Evolutionary conservation across 2,113 vertebrate species (phyloP), one percentile per base, ranked within the genome.

Genomic region (Anhinga anhinga): DNA sequence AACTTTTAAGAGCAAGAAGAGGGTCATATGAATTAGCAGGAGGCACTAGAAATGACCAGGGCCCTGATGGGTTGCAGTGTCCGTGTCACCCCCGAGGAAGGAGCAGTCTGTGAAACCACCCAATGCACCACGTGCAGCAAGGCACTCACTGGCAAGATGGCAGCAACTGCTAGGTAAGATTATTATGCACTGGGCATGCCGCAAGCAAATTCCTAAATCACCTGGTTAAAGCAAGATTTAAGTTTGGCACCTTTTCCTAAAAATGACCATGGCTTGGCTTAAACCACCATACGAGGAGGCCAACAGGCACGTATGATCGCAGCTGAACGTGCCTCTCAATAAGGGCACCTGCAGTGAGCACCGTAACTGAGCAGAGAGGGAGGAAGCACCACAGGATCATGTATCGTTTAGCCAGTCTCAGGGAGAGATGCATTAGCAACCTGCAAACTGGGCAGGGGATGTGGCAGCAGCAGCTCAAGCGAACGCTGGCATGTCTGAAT

Each of bases 41-140:
- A 93, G 38, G 56, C 38, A 90, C 32, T 47, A 82, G 61, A 90
- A 77, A 13, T 19, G 36, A 86, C 27, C 12, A 59, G 19, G 21
- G 25, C 42, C 30, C 61, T 69, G 15, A 12, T 9, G 11, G 6
- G 26, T 55, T 23, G 27, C 0, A 0, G 13, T 70, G 23, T 34
- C 20, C 15, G 23, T 13, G 34, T 45, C 38, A 72, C 5, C 5
- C 9, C 34, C 52, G 34, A 88, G 26, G 62, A 76, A 86, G n/a
- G 5, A 83, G 22, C 15, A 7, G 30, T 44, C 50, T 11, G 6
- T 10, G 34, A 93, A 27, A 65, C 34, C 21, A 62, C 9, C 30
- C 52, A 42, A n/a, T 0, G 0, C 18, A 82, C 9, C 42, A 49
- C 0, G 0, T 36, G 27, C 15, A 42, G 72, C 45, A 29, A 49